Evolutionary conservation across 2,888 invertebrate species (phyloP), one percentile per base, ranked within the genome.

Genomic region (Synanthedon tipuliformis): DNA sequence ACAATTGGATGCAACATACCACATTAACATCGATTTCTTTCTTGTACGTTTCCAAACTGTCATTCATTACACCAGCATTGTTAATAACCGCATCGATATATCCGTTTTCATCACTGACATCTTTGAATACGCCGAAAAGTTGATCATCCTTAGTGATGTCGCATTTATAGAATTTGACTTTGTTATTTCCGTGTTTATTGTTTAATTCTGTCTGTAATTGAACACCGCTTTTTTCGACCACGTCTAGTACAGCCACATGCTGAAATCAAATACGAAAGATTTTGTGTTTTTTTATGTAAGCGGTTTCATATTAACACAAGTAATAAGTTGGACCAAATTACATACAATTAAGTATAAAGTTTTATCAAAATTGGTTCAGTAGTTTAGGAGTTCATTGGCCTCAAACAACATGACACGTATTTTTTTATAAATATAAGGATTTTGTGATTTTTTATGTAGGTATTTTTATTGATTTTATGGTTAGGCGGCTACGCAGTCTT

Each of bases 61-160:
- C 57, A 50, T 58, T 58, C 56, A 56, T 55, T 8, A 58, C 51
- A 10, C 55, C 57, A 34, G 57, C 57, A 45, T 58, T 58, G 50
- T 58, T 58, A 18, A 58, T 52, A 3, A 58, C 56, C 11, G 50
- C 52, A 48, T 57, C 57, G 3, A 57, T 50, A 18, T 52, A 48
- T n/a, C 52, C 52, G 4, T 58, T 13, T 10, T 54, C n/a, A 10
- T 56, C 50, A 1, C 51, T 27, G 7, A 51, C 51, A 10, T 7
- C 40, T 11, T 58, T 56, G 34, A 52, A 56, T 3, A 53, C 57
- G 8, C 48, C 41, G 27, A 52, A 50, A 4, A 58, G 50, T 41
- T 55, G 45, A 3, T 53, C 53, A 3, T 58, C 57, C 11, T 55
- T 34, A 3, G 57, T 56, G 12, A 58, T 56, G 50, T 58, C 57